Evolutionary conservation across 2,797 vertebrate genomes (phyloP).

Genomic region (Sebastes kiyomatsui): DNA sequence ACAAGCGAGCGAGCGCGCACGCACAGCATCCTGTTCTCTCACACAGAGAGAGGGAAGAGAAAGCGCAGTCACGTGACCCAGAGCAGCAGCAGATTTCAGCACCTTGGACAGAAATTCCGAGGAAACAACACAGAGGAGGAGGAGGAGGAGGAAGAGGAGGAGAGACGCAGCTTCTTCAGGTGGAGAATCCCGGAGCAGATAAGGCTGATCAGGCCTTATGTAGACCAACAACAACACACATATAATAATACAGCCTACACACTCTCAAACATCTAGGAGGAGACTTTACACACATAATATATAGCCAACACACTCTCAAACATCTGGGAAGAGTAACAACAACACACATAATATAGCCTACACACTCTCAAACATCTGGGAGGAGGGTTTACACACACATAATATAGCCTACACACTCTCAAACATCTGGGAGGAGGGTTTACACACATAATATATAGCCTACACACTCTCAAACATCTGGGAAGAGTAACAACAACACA

Average conservation of each 20-base stretch:
- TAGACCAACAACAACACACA: neutral
- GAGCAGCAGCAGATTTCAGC: constrained; percentile 66
- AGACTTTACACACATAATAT: too few relatives aligned
- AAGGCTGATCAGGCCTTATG: neutral
- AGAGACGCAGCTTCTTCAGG: constrained; percentile 5
- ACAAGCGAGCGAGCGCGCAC: neutral
- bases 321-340: too few relatives aligned
- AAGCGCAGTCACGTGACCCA: constrained; percentile 80
- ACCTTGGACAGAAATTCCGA: constrained; percentile 75
- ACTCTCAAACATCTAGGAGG: too few relatives aligned
- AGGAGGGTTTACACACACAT: too few relatives aligned
- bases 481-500: too few relatives aligned
- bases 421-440: too few relatives aligned
- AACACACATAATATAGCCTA: too few relatives aligned
- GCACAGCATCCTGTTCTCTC: constrained; percentile 38
- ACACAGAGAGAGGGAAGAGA: constrained; percentile 25
- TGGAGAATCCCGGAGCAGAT: neutral
- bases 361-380: too few relatives aligned
- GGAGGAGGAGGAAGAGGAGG: neutral
- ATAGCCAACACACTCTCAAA: too few relatives aligned
- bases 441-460: neutral
- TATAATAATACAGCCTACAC: too few relatives aligned
- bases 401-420: too few relatives aligned
- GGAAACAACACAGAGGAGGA: neutral
- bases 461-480: too few relatives aligned